Conservation (phyloP, 92 coral and sea anemone species). For the Zoanthus sansibaricus region DNA sequence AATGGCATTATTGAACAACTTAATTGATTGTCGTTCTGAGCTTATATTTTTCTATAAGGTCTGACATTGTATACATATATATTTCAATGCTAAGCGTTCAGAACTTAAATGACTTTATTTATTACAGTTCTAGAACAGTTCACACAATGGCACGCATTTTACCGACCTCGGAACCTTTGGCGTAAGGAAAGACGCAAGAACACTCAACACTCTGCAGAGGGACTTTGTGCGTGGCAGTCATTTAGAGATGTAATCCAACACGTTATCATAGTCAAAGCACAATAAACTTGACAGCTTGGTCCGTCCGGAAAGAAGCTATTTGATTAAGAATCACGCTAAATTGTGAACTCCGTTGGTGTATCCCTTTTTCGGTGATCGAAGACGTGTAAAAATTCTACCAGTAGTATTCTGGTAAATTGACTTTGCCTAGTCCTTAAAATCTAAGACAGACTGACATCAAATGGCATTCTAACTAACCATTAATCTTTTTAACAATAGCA, state of each 20-base stretch:
- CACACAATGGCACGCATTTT: not conserved
- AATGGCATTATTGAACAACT: no score
- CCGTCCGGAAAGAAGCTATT: not conserved
- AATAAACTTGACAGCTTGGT: not conserved
- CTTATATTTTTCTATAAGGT: not conserved
- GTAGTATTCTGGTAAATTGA: no score
- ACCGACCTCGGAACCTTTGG: constrained; percentile 10
- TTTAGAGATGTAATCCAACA: not conserved
- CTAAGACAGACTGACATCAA: no score
- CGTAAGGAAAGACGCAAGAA: not conserved
- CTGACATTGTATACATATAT: not conserved
- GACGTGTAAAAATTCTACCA: not conserved
- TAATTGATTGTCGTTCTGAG: no score
- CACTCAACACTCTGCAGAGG: not conserved
- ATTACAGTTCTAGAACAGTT: not conserved
- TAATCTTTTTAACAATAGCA: no score
- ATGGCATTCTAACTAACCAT: no score
- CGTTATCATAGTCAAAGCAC: no score
- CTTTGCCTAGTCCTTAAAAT: no score
- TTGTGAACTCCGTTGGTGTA: not conserved
- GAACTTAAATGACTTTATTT: not conserved
- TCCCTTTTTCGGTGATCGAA: not conserved
- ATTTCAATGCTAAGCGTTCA: not conserved
- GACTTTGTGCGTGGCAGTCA: not conserved
- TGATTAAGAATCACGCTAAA: not conserved